Evolutionary conservation across 2,797 vertebrate genomes (phyloP).

Genomic region (Champsocephalus gunnari): DNA sequence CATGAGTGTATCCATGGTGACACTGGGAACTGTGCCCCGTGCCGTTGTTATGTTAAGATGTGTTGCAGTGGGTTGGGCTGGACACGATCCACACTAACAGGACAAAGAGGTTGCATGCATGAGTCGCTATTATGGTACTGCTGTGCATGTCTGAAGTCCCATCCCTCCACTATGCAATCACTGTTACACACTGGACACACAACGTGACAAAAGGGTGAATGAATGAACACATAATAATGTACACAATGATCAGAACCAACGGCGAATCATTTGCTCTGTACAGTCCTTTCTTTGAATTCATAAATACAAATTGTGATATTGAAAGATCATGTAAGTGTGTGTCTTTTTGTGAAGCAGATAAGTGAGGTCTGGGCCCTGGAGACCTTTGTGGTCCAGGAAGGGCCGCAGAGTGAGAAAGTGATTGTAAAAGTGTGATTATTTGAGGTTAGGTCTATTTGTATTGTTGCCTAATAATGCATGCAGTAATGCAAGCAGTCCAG

Average conservation of each 20-base stretch:
- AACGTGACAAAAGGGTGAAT: constrained; percentile 67
- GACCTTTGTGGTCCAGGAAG: neutral
- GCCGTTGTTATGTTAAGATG: constrained; percentile 50
- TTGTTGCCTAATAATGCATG: neutral
- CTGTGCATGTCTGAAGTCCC: constrained; percentile 79
- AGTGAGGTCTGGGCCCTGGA: neutral
- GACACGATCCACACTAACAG: constrained; percentile 55
- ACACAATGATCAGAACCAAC: constrained; percentile 66
- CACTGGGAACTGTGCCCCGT: constrained; percentile 44
- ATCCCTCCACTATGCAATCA: constrained; percentile 72
- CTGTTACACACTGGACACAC: constrained; percentile 72
- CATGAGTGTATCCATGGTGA: constrained; percentile 44
- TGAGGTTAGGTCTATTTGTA: neutral
- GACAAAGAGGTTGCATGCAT: constrained; percentile 78
- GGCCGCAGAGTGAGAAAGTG: neutral
- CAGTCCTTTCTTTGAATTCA: constrained; percentile 79
- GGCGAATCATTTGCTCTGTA: constrained; percentile 73
- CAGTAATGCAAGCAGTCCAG: neutral
- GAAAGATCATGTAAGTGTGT: constrained; percentile 47
- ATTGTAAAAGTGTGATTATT: neutral
- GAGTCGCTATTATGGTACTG: constrained; percentile 70
- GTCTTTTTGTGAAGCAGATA: constrained; percentile 23
- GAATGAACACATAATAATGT: constrained; percentile 68
- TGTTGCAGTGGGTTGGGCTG: constrained; percentile 35
- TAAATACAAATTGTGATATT: constrained; percentile 82